Percentiles rank a stretch among this genome's conserved stretches.
Conservation (phyloP, 2,113 vertebrate species). For the Gambusia affinis region DNA sequence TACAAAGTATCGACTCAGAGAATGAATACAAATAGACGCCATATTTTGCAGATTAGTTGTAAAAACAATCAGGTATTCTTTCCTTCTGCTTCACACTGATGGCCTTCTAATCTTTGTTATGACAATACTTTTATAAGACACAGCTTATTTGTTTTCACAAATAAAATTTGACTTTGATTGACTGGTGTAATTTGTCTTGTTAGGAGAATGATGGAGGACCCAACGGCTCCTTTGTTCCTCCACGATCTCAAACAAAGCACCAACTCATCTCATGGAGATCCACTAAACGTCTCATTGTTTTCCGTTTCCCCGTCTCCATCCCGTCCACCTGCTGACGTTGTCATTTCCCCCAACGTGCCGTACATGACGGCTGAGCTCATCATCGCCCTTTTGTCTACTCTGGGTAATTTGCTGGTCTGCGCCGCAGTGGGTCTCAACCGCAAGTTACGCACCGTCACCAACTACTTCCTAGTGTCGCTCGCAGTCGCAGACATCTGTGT, state of each 20-base stretch:
- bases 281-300: neutral
- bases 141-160: too few species aligned
- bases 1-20: neutral
- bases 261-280: neutral
- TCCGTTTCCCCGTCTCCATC: neutral
- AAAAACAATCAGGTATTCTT: too few species aligned
- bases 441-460: slow-evolving; percentile 79
- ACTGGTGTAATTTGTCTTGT: neutral
- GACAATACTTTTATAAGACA: too few species aligned
- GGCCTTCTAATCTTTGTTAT: too few species aligned
- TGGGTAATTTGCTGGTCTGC: slow-evolving; percentile 80
- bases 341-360: slow-evolving; percentile 60
- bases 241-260: slow-evolving; percentile 4
- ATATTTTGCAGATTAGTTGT: neutral
- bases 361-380: slow-evolving; percentile 77
- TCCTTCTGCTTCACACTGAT: too few species aligned
- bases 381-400: slow-evolving; percentile 75
- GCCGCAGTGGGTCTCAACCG: slow-evolving; percentile 75
- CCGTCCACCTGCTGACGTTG: slow-evolving; percentile 1
- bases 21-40: neutral
- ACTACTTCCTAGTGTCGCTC: slow-evolving; percentile 83
- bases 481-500: slow-evolving; percentile 80
- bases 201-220: slow-evolving; percentile 40
- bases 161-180: neutral
- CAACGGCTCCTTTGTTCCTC: neutral